Conservation (phyloP, 2,888 invertebrate genomes). For the Sinopyrophorus schimmeli region DNA sequence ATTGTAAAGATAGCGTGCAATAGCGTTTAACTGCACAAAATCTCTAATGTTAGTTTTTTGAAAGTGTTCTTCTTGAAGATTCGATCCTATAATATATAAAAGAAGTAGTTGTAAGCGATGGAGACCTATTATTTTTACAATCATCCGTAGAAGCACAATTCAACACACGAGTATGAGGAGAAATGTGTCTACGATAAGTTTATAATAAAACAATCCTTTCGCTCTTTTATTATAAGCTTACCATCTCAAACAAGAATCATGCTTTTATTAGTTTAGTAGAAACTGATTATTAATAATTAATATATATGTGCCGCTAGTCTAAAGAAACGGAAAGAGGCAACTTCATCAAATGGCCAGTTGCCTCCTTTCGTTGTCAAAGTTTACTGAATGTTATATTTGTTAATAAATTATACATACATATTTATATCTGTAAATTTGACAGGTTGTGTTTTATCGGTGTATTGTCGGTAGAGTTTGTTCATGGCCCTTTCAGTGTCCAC, state of each 20-base stretch:
- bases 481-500: constrained; percentile 22
- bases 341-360: constrained; percentile 34
- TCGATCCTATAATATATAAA: too few relatives aligned
- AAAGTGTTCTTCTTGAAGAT: constrained; percentile 22
- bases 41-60: too few relatives aligned
- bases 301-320: constrained; percentile 51
- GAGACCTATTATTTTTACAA: constrained; percentile 47
- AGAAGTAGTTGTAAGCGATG: constrained; percentile 47
- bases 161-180: constrained; percentile 38
- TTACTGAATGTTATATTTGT: constrained; percentile 56
- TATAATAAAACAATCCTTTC: constrained; percentile 35
- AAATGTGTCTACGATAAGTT: constrained; percentile 38
- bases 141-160: constrained; percentile 44
- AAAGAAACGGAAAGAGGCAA: constrained; percentile 35
- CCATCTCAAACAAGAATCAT: constrained; percentile 42
- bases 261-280: constrained; percentile 52
- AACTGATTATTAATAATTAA: constrained; percentile 48
- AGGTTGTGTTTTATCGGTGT: constrained; percentile 47
- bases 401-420: constrained; percentile 55
- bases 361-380: constrained; percentile 44
- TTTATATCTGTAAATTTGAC: constrained; percentile 49
- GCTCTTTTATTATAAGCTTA: constrained; percentile 37
- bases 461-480: constrained; percentile 33
- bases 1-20: constrained; percentile 11
- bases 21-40: constrained; percentile 20